A percentile compares a stretch with the other conserved stretches of the same genome.
Evolutionary conservation across 2,113 vertebrate genomes (phyloP).

Genomic region (Gopherus flavomarginatus): DNA sequence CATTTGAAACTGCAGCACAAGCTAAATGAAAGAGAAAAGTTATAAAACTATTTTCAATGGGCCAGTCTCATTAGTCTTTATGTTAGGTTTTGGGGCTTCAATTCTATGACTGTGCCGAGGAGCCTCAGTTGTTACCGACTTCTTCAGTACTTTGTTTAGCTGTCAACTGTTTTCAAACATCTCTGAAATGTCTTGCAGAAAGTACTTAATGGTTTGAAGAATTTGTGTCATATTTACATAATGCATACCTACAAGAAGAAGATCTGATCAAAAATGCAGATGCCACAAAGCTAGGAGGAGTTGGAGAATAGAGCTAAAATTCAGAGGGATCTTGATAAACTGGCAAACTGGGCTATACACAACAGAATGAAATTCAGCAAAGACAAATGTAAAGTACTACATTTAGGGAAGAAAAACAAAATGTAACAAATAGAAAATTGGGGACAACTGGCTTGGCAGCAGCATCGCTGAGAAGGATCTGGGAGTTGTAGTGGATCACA

Average conservation of each 20-base stretch:
- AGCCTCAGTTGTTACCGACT: not conserved
- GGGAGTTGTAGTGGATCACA: not conserved
- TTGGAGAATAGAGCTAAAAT: not conserved
- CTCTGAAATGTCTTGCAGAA: not conserved
- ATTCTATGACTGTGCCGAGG: not conserved
- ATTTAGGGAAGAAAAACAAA: not conserved
- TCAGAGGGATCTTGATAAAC: not conserved
- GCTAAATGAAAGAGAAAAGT: not conserved
- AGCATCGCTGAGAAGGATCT: not conserved
- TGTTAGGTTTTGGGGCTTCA: not conserved
- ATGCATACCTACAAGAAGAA: not conserved
- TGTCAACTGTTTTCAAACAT: not conserved
- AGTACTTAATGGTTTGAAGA: not conserved
- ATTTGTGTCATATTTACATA: not conserved
- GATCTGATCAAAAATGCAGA: not conserved
- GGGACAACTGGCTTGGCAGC: not conserved
- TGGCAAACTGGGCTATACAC: not conserved
- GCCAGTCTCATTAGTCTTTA: not conserved
- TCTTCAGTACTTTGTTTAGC: not conserved
- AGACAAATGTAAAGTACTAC: not conserved
- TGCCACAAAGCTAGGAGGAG: not conserved
- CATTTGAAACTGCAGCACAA: not conserved
- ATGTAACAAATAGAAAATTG: not conserved
- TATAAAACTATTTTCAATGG: not conserved
- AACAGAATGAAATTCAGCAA: not conserved